Evolutionary conservation across 2,113 vertebrate genomes (phyloP).

Genomic region (Speoplatyrhinus poulsoni): DNA sequence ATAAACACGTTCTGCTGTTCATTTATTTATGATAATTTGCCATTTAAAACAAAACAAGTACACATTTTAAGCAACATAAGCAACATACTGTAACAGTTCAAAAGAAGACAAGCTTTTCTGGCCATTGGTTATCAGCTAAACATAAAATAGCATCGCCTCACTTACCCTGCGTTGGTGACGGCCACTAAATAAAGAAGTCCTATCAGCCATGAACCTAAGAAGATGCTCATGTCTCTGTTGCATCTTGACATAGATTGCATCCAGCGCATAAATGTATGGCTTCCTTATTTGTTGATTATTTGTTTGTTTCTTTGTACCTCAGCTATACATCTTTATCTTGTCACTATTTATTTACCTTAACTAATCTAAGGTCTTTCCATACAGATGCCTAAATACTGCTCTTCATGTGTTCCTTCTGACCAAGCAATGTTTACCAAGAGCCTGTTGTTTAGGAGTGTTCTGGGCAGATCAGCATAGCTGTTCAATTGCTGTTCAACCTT

Average conservation of each 20-base stretch:
- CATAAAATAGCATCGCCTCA: slow-evolving; percentile 4
- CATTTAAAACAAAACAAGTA: too few relatives aligned
- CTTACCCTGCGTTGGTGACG: slow-evolving; percentile 52
- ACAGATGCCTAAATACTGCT: background rate
- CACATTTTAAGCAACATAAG: too few relatives aligned
- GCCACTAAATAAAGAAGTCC: slow-evolving; percentile 59
- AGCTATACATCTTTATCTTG: too few relatives aligned
- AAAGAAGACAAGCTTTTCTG: too few relatives aligned
- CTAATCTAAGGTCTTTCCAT: slow-evolving; percentile 1
- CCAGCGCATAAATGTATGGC: slow-evolving; percentile 16
- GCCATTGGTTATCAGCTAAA: background rate
- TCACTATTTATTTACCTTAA: background rate
- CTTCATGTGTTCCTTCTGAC: background rate
- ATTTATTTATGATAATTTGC: too few relatives aligned
- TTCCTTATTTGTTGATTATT: slow-evolving; percentile 1
- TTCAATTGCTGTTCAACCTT: slow-evolving; percentile 24
- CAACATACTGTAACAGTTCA: too few relatives aligned
- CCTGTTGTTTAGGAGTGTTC: slow-evolving; percentile 38
- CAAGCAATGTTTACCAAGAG: slow-evolving; percentile 2
- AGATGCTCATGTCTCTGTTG: slow-evolving; percentile 56
- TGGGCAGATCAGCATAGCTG: background rate
- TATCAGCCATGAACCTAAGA: slow-evolving; percentile 60
- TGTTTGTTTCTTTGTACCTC: background rate
- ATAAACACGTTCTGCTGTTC: too few relatives aligned
- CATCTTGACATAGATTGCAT: slow-evolving; percentile 70